Conservation (phyloP, 2,797 vertebrate species). For the Oreochromis grahami region DNA sequence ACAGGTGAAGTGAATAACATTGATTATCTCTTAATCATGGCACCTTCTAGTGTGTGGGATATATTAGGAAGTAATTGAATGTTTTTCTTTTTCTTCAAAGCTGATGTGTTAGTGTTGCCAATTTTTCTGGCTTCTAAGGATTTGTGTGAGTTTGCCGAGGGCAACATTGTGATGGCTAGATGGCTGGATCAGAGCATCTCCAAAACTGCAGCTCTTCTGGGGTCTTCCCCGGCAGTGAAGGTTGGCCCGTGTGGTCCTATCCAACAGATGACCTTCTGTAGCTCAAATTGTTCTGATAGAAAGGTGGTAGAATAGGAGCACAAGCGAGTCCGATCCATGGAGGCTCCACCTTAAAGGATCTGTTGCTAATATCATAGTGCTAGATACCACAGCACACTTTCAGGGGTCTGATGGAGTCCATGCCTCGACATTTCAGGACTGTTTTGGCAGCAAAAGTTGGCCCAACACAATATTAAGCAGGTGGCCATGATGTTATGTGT, state of each 20-base stretch:
- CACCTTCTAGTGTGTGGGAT: background rate
- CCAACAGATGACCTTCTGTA: background rate
- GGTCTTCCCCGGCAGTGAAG: background rate
- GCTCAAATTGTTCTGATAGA: background rate
- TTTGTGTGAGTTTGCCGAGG: background rate
- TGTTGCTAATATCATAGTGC: background rate
- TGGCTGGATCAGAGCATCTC: background rate
- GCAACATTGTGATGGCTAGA: background rate
- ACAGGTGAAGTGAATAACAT: background rate
- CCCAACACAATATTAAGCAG: background rate
- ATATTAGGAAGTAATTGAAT: background rate
- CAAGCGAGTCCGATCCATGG: background rate
- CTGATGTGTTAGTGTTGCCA: background rate
- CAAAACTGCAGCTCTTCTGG: background rate
- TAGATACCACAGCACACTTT: background rate
- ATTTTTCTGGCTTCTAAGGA: background rate
- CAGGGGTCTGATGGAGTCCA: background rate
- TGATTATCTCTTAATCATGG: background rate
- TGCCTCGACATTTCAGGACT: background rate
- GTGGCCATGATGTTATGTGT: background rate
- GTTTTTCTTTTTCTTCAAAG: background rate
- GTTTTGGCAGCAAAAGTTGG: background rate
- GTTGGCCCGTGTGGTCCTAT: background rate
- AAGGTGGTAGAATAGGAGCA: background rate
- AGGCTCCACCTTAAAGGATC: background rate